Base-by-base conservation (phyloP, 2,888 invertebrate genomes). In the Drosophila pseudotakahashii region DNA sequence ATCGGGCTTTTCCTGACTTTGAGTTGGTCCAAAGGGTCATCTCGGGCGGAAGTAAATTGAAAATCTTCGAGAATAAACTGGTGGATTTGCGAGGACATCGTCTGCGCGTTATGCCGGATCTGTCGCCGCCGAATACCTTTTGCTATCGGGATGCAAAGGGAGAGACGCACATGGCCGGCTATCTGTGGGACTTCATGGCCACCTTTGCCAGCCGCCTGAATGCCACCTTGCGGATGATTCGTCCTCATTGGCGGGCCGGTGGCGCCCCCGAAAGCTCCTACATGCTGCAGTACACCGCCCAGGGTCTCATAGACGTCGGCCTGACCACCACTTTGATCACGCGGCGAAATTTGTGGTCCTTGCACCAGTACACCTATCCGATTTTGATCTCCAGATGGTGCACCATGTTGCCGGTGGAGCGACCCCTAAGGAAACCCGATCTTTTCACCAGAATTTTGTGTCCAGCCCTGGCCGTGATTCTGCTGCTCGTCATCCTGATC, bases 321-420 rank as follows among this genome's bases (percentile, higher is more conserved):
- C 30, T 84, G 6, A 26, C 54, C 0, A 37, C 53, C 7, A 30
- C 13, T 0, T 13, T 45, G 7, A 2, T 69, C 2, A 0, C 9
- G 0, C 13, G 23, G 7, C 34, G 32, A 3, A 19, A 2, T 0
- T 1, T 16, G 3, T 2, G 30, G 0, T 34, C 34, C 44, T 51
- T 52, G 19, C 23, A 44, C 1, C 70, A 78, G 10, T 81, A 66
- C 30, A 54, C 71, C 1, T 86, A 74, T 32, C 84, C 82, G 0
- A 6, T 78, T 0, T 11, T 52, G 0, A 48, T 23, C 23, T 60
- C 48, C 26, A 62, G 37, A 6, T 87, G 78, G 81, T 82, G 82
- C 50, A 58, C 67, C n/a, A 68, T 87, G 67, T 6, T 87, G 59
- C 82, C 82, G 0, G 23, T 73, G 47, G 87, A 82, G 45, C 45